Base-by-base conservation (phyloP, 2,113 vertebrate genomes). In the Micronisus gabar region DNA sequence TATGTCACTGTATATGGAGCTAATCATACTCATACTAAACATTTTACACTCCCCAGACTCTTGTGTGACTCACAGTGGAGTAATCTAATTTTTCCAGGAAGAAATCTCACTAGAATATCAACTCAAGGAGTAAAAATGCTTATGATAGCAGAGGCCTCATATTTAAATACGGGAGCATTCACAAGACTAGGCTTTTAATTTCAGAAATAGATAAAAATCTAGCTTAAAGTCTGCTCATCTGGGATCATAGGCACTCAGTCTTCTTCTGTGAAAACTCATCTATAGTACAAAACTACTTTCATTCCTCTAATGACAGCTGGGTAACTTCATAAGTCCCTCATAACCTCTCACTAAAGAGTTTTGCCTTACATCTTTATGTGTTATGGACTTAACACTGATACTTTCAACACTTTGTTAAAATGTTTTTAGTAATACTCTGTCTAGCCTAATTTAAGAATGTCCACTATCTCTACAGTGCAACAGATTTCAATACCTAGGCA, bases 151-250 rank as follows among this genome's bases (percentile, higher is more conserved):
- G 27, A 62, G 17, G 19, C 53, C 15, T 93, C 38, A 40, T 29
- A 82, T 72, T 85, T 89, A 82, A 82, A 76, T 70, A 61, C 6
- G 36, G 82, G 3, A 90, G 29, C 17, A 90, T 91, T 75, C 9
- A 19, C 48, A 95, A 66, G 27, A 63, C n/a, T 29, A 93, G 25
- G 50, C 9, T 87, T 91, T 65, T 68, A 75, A 85, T 62, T 88
- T 79, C 45, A 91, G 65, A 91, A 90, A 75, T 43, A 89, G 76
- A 87, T 91, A 79, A 85, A 86, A 82, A 94, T 85, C 61, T 61
- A 56, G 20, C 43, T 79, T 87, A 67, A 91, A 58, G 18, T 82
- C n/a, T 66, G 53, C 26, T 90, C 17, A 53, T 76, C 74, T 86
- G 63, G 80, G 40, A 88, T 80, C 74, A 86, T 25, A 82, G 41